phyloP scores from a whole-genome alignment of 2,797 vertebrate species.

The Smutsia gigantea region DNA sequence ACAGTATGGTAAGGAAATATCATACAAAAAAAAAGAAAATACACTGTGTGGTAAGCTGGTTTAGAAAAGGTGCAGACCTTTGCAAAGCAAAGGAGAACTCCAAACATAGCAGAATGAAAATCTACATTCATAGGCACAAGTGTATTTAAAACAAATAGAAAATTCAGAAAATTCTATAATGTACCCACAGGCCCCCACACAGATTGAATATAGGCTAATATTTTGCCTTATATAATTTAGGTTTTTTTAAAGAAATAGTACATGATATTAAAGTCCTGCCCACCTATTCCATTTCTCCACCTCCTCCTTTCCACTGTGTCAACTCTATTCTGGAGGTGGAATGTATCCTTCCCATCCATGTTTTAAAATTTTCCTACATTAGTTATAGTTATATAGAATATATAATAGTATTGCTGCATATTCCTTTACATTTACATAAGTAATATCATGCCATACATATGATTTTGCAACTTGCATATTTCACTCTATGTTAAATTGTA shows the following conservation, averaged over 20 bases:
- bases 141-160: not conserved
- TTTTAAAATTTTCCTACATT: not conserved
- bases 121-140: not conserved
- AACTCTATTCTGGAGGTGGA: not conserved
- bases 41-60: not conserved
- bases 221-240: not conserved
- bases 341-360: not conserved
- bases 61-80: not conserved
- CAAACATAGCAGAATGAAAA: not conserved
- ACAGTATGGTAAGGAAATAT: not conserved
- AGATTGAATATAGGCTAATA: not conserved
- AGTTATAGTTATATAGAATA: not conserved
- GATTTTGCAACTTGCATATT: not conserved
- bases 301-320: not conserved
- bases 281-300: not conserved
- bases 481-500: not conserved
- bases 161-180: not conserved
- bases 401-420: not conserved
- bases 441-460: not conserved
- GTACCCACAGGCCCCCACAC: not conserved
- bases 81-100: not conserved
- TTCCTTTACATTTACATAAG: constrained; percentile 8
- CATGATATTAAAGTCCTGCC: not conserved
- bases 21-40: not conserved
- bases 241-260: not conserved